Evolutionary conservation across 64 coral and sea anemone genomes (phyloP).

Genomic region (Montipora capricornis): DNA sequence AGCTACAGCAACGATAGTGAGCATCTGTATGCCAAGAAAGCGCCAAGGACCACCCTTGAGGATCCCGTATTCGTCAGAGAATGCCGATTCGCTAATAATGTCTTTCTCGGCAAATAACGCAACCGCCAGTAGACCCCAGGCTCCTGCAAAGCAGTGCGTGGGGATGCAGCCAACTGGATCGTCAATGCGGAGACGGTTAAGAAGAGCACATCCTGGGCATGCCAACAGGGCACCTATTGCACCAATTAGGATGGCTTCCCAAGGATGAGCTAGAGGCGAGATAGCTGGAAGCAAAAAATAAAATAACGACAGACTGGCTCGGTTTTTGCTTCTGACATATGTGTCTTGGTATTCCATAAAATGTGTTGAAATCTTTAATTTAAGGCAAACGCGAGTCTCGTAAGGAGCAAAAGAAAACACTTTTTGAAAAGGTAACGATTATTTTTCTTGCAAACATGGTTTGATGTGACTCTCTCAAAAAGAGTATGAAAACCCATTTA

Average conservation of each 20-base stretch:
- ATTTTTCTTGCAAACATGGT: too few species aligned
- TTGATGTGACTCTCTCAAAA: too few species aligned
- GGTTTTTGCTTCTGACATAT: too few species aligned
- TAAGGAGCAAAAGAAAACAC: too few species aligned
- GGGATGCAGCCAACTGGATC: conserved; percentile 80
- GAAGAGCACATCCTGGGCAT: conserved; percentile 41
- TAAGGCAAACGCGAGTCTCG: too few species aligned
- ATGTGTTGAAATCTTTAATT: too few species aligned
- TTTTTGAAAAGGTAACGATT: too few species aligned
- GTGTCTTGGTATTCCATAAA: too few species aligned
- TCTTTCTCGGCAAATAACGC: conserved; percentile 77
- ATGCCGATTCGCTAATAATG: conserved; percentile 9
- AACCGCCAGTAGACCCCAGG: conserved; percentile 77
- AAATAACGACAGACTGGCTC: too few species aligned
- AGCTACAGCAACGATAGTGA: conserved; percentile 9
- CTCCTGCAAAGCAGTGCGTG: conserved; percentile 63
- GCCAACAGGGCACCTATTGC: conserved; percentile 69
- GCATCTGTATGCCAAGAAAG: conserved; percentile 62
- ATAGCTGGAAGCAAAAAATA: too few species aligned
- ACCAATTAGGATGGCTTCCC: conserved; percentile 79
- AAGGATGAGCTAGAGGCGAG: conserved; percentile 36
- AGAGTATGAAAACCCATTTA: too few species aligned
- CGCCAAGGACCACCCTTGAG: conserved; percentile 83
- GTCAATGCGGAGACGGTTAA: conserved; percentile 74
- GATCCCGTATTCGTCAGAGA: conserved; percentile 65